phyloP scores from a whole-genome alignment of 2,797 vertebrate genomes.

The Rhabdomys pumilio region DNA sequence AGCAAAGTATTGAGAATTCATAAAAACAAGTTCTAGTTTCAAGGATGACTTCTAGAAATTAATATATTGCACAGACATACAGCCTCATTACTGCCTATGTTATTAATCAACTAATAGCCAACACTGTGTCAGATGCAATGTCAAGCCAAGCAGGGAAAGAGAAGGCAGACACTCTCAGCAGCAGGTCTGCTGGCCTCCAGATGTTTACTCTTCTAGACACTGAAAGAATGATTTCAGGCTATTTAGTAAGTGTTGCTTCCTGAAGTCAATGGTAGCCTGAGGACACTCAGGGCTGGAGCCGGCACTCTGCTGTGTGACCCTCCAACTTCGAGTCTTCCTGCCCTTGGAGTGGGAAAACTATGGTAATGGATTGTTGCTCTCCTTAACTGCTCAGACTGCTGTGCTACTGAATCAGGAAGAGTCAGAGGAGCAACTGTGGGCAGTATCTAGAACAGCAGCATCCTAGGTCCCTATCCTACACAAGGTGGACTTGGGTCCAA shows the following conservation, averaged over 20 bases:
- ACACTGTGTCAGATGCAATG: neutral
- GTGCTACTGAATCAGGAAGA: neutral
- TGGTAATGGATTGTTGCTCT: neutral
- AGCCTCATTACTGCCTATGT: neutral
- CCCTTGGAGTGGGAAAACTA: neutral
- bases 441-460: neutral
- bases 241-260: neutral
- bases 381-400: neutral
- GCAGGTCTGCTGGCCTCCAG: neutral
- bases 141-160: neutral
- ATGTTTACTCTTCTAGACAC: neutral
- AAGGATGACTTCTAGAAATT: neutral
- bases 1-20: neutral
- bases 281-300: neutral
- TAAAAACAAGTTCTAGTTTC: neutral
- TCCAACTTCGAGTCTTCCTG: neutral
- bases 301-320: neutral
- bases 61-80: neutral
- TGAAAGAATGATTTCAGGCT: neutral
- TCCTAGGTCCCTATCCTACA: neutral
- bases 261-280: neutral
- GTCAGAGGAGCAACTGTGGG: fast-evolving
- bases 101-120: neutral
- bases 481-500: neutral
- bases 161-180: neutral